Base-by-base conservation (phyloP, 1,140 invertebrate species). In the Eciton burchellii region DNA sequence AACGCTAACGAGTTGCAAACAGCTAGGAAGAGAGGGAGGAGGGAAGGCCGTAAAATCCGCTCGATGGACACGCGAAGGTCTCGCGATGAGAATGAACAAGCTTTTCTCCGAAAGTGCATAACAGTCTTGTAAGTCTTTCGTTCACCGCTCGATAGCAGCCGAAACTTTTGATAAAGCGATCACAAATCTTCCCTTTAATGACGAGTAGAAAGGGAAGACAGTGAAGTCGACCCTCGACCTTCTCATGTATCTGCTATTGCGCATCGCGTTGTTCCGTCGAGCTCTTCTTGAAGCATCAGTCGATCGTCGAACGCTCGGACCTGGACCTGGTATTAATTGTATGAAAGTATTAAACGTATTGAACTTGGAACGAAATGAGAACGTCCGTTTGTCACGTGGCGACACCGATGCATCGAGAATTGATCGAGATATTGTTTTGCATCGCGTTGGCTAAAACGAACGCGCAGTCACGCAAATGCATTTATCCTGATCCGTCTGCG, bases 111-210 rank as follows among this genome's bases (percentile, higher is more conserved):
- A n/a, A n/a, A n/a, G n/a, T n/a, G n/a, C n/a, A n/a, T 74, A 56
- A 8, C 68, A 59, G 59, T 56, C 85, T 87, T 83, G 81, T 84
- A 82, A 88, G 85, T 73, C 87, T 87, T 85, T 74, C 72, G 59
- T 52, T 70, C 24, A 8, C 29, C 70, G 76, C 52, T 65, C 49
- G 72, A 16, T 8, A 35, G 19, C 87, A 82, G 87, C 88, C 84
- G 87, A 60, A 84, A 86, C 84, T 86, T 89, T 89, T 88, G 88
- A 89, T 89, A 89, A 89, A 88, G 88, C 84, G 84, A 89, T 89
- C 68, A 63, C 88, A 84, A 86, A 84, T 86, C 77, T 86, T 54
- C 14, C 60, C 35, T 41, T 26, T 14, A 29, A n/a, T 9, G 47
- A 29, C 21, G 16, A 45, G 24, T 16, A 11, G n/a, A 45, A 11